A percentile compares a stretch with the other conserved stretches of the same genome.
phyloP scores from a whole-genome alignment of 2,888 invertebrate genomes.

The Lepidocyrtoides sp. region DNA sequence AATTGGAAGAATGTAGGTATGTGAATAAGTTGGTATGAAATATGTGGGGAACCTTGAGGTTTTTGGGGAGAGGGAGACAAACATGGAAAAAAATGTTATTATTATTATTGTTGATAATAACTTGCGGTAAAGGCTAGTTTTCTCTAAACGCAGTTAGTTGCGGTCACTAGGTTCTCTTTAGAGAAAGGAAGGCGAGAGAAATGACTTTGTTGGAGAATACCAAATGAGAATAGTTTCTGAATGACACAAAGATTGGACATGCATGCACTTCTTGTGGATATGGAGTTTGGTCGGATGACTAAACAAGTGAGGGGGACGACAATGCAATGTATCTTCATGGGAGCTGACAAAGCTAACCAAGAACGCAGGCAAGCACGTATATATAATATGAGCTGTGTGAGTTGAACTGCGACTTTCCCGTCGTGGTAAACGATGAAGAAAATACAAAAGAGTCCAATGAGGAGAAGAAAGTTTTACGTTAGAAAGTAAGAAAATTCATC shows the following conservation, averaged over 20 bases:
- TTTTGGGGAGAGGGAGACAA: neutral
- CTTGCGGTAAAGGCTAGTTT: neutral
- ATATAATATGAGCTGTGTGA: constrained; percentile 58
- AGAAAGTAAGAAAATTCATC: constrained; percentile 64
- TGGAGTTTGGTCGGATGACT: constrained; percentile 20
- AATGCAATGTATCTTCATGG: constrained; percentile 75
- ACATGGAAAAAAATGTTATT: too few species aligned
- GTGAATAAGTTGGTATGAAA: neutral
- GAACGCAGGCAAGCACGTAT: constrained; percentile 76
- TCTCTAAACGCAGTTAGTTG: neutral
- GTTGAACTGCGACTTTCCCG: constrained; percentile 28
- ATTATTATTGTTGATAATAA: constrained; percentile 17
- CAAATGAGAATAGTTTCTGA: constrained; percentile 49
- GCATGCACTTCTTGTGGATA: constrained; percentile 22
- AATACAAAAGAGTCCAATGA: constrained; percentile 6
- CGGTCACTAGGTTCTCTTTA: neutral
- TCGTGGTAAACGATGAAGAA: constrained; percentile 40
- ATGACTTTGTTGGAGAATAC: constrained; percentile 25
- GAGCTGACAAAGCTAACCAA: constrained; percentile 80
- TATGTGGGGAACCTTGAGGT: neutral
- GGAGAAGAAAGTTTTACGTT: constrained; percentile 32
- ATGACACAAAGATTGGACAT: constrained; percentile 70
- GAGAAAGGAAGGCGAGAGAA: constrained; percentile 3
- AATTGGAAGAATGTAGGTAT: neutral
- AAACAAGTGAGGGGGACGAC: constrained; percentile 62